These are phyloP conservation scores for Dipodomys stephensi DNA, from an alignment of 2,113 vertebrate species.

Conservation along the genomic window DNA sequence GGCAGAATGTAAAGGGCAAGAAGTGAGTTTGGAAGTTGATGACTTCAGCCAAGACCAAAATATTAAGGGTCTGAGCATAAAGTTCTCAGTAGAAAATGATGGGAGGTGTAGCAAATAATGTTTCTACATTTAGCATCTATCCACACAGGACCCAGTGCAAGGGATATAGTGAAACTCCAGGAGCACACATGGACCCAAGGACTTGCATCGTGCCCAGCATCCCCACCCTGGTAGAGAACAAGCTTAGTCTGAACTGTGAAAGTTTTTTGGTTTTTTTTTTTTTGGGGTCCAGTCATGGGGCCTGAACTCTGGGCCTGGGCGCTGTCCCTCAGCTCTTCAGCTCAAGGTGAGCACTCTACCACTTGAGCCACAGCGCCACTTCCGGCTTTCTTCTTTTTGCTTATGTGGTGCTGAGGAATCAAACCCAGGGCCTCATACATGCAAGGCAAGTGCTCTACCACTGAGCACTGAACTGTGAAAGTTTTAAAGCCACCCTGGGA, in stretches of 20 bases:
- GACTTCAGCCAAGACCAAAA: background rate
- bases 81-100: background rate
- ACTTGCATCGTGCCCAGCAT: background rate
- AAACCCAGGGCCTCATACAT: too few relatives aligned
- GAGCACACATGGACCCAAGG: too few relatives aligned
- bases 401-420: too few relatives aligned
- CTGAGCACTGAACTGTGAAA: background rate
- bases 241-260: background rate
- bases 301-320: too few relatives aligned
- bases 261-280: too few relatives aligned
- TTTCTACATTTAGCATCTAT: background rate
- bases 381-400: too few relatives aligned
- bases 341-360: too few relatives aligned
- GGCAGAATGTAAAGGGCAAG: background rate
- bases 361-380: too few relatives aligned
- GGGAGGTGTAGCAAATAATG: background rate
- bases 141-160: constrained; percentile 17
- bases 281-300: too few relatives aligned
- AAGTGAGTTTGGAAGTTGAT: background rate
- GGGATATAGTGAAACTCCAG: background rate
- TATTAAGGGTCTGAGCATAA: background rate
- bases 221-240: background rate
- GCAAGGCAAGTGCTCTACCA: too few relatives aligned
- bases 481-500: constrained; percentile 11
- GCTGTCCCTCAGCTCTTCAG: too few relatives aligned